Base-by-base conservation (phyloP, 2,888 invertebrate species). In the Augochlorella aurata region DNA sequence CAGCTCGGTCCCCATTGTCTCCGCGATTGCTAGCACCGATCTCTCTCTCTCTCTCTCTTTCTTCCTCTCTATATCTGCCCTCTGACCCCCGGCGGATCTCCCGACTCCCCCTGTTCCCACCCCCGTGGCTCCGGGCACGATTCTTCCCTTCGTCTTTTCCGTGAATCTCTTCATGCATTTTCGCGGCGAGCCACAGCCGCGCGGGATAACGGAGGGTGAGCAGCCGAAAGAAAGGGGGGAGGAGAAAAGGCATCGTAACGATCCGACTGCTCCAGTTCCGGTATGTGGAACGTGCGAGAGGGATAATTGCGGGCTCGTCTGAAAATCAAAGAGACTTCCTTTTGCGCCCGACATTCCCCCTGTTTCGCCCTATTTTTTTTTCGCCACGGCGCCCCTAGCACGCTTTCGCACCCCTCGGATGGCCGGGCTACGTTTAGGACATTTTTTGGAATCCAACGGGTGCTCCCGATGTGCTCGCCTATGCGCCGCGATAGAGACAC, bases 291-390 rank as follows among this genome's bases (percentile, higher is more conserved):
- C 88, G 85, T 86, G 81, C 85, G 82, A 87, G 88, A 82, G 80
- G 87, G 85, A 88, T 88, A 88, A 88, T 88, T 88, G 87, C 87
- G 81, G 81, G 88, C 78, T 81, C 84, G 79, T 66, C 84, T 83
- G 79, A 81, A 86, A 88, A 87, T 87, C 87, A 88, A 87, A 88
- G 87, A 81, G 83, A 85, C 87, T 87, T 86, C 83, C 83, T 83
- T 83, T 87, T 79, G 29, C 83, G 78, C 21, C 76, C 82, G 84
- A 83, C 81, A 77, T 72, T 72, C 73, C 69, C 71, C 29, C 45
- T 65, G 52, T 76, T 61, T 76, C 80, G 65, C 29, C 82, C 77
- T 74, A 79, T 77, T 79, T 74, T 74, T 77, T 66, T 52, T 29
- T 14, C 54, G 16, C 45, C n/a, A 52, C 47, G 21, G 54, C 45